phyloP scores from a whole-genome alignment of 37 sponge, comb jelly and placozoan genomes.

The Bolinopsis microptera region DNA sequence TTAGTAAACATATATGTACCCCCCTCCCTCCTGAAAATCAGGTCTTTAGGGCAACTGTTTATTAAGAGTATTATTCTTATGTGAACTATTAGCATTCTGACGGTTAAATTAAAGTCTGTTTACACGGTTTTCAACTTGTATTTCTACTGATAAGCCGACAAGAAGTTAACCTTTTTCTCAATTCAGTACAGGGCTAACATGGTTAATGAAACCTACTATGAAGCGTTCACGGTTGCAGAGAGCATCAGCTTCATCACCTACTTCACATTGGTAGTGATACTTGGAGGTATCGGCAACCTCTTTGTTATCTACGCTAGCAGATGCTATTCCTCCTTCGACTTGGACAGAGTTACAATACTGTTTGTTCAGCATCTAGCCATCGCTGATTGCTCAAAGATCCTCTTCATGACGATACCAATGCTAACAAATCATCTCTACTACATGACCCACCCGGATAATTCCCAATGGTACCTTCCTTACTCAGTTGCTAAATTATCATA shows the following conservation, averaged over 20 bases:
- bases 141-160: too few species aligned
- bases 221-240: background rate
- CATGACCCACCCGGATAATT: background rate
- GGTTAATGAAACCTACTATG: background rate
- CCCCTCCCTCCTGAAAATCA: too few species aligned
- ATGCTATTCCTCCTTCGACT: background rate
- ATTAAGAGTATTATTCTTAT: too few species aligned
- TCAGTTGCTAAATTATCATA: background rate
- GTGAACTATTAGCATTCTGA: too few species aligned
- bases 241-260: background rate
- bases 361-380: constrained; percentile 21
- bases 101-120: too few species aligned
- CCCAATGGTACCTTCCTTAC: background rate
- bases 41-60: too few species aligned
- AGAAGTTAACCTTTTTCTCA: too few species aligned
- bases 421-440: background rate
- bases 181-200: too few species aligned
- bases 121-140: too few species aligned
- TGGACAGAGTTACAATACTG: background rate
- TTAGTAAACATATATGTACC: too few species aligned
- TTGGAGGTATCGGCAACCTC: background rate
- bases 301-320: background rate
- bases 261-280: background rate
- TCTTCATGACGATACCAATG: background rate
- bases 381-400: background rate